A percentile compares a stretch with the other conserved stretches of the same genome.
Evolutionary conservation across 2,797 vertebrate genomes (phyloP).

Genomic region (Phyllotis vaccarum): DNA sequence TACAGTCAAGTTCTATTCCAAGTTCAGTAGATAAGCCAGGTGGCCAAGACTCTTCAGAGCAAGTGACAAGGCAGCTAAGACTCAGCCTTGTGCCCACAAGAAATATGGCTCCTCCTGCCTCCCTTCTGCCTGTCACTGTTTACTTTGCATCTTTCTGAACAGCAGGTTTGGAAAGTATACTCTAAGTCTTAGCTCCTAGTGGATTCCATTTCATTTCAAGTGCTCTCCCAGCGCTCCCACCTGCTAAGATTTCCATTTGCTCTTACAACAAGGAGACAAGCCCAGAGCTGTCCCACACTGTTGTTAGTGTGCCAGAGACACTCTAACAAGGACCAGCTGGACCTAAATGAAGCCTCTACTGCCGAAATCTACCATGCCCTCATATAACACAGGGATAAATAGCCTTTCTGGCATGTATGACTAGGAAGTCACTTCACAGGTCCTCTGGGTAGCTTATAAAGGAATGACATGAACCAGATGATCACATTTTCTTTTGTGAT

Average conservation of each 20-base stretch:
- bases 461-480: neutral
- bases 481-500: neutral
- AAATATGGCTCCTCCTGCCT: neutral
- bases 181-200: neutral
- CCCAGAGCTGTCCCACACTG: neutral
- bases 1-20: rapidly evolving
- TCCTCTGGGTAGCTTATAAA: neutral
- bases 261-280: neutral
- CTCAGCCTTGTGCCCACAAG: neutral
- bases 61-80: rapidly evolving
- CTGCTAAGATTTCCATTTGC: neutral
- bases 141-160: neutral
- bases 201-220: neutral
- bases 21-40: neutral
- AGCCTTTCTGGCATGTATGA: neutral
- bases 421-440: neutral
- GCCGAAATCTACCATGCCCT: neutral
- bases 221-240: neutral
- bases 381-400: neutral
- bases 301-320: neutral
- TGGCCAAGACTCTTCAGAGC: neutral
- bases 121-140: rapidly evolving
- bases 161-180: neutral
- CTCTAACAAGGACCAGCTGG: rapidly evolving
- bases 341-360: neutral